Percentiles rank a stretch among this genome's conserved stretches.
Conservation (phyloP, 37 sponge, comb jelly and placozoan species). For the Amphimedon queenslandica region DNA sequence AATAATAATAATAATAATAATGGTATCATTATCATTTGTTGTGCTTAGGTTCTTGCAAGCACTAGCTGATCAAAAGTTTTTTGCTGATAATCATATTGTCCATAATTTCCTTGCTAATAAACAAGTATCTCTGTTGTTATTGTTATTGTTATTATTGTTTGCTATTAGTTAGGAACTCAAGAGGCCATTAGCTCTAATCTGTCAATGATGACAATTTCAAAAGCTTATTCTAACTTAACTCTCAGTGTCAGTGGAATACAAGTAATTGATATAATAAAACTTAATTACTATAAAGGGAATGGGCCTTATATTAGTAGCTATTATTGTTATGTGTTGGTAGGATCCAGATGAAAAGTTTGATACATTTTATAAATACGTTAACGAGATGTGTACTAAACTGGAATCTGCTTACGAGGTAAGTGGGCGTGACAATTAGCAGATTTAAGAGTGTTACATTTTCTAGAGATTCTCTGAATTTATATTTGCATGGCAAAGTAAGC, state of each 20-base stretch:
- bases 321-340: too few relatives aligned
- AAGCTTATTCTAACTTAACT: too few relatives aligned
- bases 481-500: conserved; percentile 28
- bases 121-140: too few relatives aligned
- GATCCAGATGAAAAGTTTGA: conserved; percentile 49
- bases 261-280: too few relatives aligned
- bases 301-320: too few relatives aligned
- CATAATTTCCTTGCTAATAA: conserved; percentile 16
- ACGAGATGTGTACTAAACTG: conserved; percentile 7
- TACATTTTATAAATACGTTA: conserved; percentile 12
- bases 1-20: background rate
- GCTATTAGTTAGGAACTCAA: too few relatives aligned
- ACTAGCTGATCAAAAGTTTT: conserved; percentile 39
- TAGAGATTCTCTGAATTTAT: conserved; percentile 24
- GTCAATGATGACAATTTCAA: too few relatives aligned
- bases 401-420: conserved; percentile 20
- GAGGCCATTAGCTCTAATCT: too few relatives aligned
- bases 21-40: background rate
- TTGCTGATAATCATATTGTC: conserved; percentile 41
- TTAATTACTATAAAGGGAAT: too few relatives aligned
- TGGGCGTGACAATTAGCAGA: background rate
- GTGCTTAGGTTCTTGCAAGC: conserved; percentile 39
- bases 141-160: too few relatives aligned
- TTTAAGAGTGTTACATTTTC: background rate
- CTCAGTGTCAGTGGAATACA: too few relatives aligned